Evolutionary conservation across 2,888 invertebrate species (phyloP).

Genomic region (Agapostemon virescens): DNA sequence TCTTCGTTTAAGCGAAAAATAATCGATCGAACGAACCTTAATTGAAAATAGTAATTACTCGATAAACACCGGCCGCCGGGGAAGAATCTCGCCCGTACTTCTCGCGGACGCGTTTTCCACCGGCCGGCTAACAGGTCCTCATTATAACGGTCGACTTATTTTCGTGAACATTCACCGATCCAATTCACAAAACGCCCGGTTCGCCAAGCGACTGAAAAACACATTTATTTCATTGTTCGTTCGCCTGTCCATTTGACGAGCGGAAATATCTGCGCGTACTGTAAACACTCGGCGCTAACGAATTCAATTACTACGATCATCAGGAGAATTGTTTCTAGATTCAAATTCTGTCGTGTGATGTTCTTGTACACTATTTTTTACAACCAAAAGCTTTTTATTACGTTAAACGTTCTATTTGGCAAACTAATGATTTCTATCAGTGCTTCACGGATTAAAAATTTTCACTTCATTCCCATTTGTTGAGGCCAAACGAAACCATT

Average conservation of each 20-base stretch:
- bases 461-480: background rate
- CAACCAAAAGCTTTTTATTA: too few relatives aligned
- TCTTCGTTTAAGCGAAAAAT: conserved; percentile 44
- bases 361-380: background rate
- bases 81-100: background rate
- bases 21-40: conserved; percentile 30
- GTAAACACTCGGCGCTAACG: background rate
- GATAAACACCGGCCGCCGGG: conserved; percentile 30
- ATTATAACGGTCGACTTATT: conserved; percentile 13
- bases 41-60: conserved; percentile 50
- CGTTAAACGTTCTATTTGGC: too few relatives aligned
- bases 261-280: background rate
- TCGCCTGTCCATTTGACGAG: conserved; percentile 5
- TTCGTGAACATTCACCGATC: background rate
- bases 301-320: conserved; percentile 5
- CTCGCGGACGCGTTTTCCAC: conserved; percentile 11
- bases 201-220: conserved; percentile 3
- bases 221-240: background rate
- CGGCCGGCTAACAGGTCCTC: background rate
- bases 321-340: background rate
- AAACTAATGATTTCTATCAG: background rate
- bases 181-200: background rate
- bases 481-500: background rate
- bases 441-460: background rate
- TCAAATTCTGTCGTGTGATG: background rate